Evolutionary conservation across 37 sponge, comb jelly and placozoan species (phyloP).

Genomic region (Agelas oroides): DNA sequence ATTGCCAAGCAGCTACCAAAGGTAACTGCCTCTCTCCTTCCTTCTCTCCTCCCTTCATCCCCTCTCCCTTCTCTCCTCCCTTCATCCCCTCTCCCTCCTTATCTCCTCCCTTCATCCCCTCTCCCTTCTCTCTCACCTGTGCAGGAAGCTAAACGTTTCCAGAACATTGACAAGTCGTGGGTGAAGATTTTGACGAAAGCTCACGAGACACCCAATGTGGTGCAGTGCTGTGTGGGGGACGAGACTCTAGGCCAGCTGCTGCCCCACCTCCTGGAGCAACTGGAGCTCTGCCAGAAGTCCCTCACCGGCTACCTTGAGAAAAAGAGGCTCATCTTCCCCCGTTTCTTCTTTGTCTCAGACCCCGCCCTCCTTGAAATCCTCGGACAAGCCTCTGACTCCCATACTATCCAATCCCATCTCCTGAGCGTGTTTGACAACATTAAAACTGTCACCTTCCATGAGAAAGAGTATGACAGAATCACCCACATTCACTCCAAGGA

Average conservation of each 20-base stretch:
- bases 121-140: background rate
- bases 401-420: constrained; percentile 98
- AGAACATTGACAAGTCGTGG: constrained; percentile 99
- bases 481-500: constrained; percentile 96
- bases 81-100: too few species aligned
- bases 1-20: constrained; percentile 99
- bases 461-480: constrained; percentile 97
- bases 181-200: constrained; percentile 97
- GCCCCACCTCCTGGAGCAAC: constrained; percentile 98
- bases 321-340: constrained; percentile 96
- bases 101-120: too few species aligned
- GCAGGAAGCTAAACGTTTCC: constrained; percentile 97
- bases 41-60: background rate
- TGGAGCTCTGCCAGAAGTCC: constrained; percentile 99
- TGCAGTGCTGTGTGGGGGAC: constrained; percentile 97
- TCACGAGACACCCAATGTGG: constrained; percentile 94
- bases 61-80: too few species aligned
- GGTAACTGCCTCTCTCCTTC: constrained; percentile 9
- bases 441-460: constrained; percentile 96
- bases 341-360: constrained; percentile 99
- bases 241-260: constrained; percentile 98
- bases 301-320: constrained; percentile 99
- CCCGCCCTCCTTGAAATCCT: constrained; percentile 97
- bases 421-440: constrained; percentile 98
- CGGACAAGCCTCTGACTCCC: constrained; percentile 97